Evolutionary conservation across 2,113 vertebrate genomes (phyloP).

Genomic region (Oriolus oriolus): DNA sequence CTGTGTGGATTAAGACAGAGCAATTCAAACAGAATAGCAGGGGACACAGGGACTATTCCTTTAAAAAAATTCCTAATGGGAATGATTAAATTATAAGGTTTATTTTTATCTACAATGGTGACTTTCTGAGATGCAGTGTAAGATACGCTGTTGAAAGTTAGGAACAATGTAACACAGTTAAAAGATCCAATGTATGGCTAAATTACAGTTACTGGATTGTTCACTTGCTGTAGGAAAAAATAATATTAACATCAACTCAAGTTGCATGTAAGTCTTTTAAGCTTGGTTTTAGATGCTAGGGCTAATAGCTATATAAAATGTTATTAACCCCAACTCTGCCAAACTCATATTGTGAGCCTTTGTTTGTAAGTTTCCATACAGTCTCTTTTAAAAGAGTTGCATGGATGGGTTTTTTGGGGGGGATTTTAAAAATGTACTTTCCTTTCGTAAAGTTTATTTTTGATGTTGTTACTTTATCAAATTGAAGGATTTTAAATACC

Average conservation of each 20-base stretch:
- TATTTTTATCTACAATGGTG: not conserved
- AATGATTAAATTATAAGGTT: not conserved
- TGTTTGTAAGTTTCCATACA: not conserved
- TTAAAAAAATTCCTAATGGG: not conserved
- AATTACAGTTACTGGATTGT: not conserved
- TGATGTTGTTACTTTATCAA: not conserved
- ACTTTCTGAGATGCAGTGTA: not conserved
- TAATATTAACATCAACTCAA: not conserved
- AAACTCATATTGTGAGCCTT: not conserved
- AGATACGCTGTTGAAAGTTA: not conserved
- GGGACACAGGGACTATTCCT: not conserved
- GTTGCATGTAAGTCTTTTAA: not conserved
- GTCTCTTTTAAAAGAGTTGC: not conserved
- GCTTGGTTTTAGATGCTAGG: not conserved
- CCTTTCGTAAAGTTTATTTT: not conserved
- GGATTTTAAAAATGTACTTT: not conserved
- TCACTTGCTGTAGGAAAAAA: not conserved
- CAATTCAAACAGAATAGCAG: not conserved
- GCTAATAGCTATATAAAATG: not conserved
- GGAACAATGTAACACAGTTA: not conserved
- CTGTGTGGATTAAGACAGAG: not conserved
- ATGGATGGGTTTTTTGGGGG: rapidly evolving
- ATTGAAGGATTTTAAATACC: not conserved
- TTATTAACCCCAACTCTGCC: not conserved
- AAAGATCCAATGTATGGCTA: not conserved